Percentiles rank a stretch among this genome's conserved stretches.
Conservation (phyloP, 2,888 invertebrate genomes). For the Liodrosophila aerea region DNA sequence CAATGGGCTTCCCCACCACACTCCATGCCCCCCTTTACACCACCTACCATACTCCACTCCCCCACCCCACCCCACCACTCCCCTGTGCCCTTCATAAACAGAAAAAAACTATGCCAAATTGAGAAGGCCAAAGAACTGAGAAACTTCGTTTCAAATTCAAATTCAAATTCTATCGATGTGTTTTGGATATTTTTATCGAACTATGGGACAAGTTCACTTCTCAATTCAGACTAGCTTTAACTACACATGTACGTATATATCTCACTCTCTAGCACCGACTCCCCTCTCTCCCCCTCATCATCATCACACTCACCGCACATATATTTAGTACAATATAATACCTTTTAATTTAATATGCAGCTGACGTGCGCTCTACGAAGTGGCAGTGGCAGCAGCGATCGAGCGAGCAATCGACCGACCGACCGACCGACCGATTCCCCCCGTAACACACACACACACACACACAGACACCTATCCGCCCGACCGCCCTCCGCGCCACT, state of each 20-base stretch:
- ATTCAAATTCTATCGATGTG: conserved; percentile 76
- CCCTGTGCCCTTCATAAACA: conserved; percentile 3
- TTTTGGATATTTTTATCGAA: conserved; percentile 72
- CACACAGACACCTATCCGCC: background rate
- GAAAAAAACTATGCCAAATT: conserved; percentile 69
- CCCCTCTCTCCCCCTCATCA: background rate
- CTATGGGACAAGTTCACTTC: conserved; percentile 48
- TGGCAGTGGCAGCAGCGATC: conserved; percentile 35
- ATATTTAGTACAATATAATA: conserved; percentile 77
- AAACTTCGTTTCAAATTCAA: conserved; percentile 57
- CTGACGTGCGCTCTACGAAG: conserved; percentile 72
- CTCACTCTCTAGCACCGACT: background rate
- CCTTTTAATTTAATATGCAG: conserved; percentile 78
- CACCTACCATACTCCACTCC: background rate
- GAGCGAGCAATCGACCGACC: conserved; percentile 34
- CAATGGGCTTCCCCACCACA: conserved; percentile 41
- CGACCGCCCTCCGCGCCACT: background rate
- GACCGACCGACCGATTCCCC: conserved; percentile 39
- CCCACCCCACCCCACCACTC: background rate
- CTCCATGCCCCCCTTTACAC: background rate
- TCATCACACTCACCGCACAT: conserved; percentile 1
- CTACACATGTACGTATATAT: background rate
- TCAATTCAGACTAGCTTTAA: conserved; percentile 1
- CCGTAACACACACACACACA: background rate
- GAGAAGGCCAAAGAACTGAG: conserved; percentile 25